Percentiles rank a stretch among this genome's conserved stretches.
These are phyloP conservation scores for Anguilla japonica DNA, from an alignment of 2,113 vertebrate genomes.

Conservation along the genomic window DNA sequence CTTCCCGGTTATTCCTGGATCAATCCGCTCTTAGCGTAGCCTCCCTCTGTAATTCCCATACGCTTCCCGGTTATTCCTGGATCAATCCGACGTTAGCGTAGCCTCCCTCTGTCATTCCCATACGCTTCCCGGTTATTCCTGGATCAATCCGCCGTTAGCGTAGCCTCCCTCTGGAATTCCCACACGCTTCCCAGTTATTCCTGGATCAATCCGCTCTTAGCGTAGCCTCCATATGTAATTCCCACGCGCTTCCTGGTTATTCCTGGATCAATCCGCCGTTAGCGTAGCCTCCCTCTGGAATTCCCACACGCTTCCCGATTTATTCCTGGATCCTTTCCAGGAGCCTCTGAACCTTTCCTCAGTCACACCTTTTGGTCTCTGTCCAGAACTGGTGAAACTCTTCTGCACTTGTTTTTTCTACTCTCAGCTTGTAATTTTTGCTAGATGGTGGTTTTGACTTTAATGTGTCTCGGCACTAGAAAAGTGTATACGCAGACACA, in stretches of 20 bases:
- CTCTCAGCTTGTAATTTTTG: slow-evolving; percentile 15
- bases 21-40: no score
- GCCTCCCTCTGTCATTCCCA: slow-evolving; percentile 30
- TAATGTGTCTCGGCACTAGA: neutral
- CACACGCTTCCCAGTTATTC: no score
- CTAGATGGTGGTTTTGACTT: neutral
- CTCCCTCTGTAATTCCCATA: no score
- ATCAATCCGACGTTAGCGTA: slow-evolving; percentile 21
- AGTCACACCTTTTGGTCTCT: slow-evolving; percentile 18
- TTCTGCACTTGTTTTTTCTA: neutral
- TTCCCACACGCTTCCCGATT: neutral
- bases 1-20: neutral
- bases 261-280: neutral
- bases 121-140: neutral
- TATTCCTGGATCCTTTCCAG: slow-evolving; percentile 11
- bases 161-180: no score
- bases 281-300: slow-evolving; percentile 35
- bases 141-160: no score
- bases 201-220: no score
- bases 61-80: no score
- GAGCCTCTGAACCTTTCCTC: slow-evolving; percentile 28
- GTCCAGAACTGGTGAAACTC: neutral
- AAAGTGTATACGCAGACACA: neutral
- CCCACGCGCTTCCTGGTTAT: neutral
- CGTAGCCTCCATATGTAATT: slow-evolving; percentile 33